Evolutionary conservation across 2,888 invertebrate genomes (phyloP), one percentile per base, ranked within the genome.

Genomic region (Nemurella pictetii): DNA sequence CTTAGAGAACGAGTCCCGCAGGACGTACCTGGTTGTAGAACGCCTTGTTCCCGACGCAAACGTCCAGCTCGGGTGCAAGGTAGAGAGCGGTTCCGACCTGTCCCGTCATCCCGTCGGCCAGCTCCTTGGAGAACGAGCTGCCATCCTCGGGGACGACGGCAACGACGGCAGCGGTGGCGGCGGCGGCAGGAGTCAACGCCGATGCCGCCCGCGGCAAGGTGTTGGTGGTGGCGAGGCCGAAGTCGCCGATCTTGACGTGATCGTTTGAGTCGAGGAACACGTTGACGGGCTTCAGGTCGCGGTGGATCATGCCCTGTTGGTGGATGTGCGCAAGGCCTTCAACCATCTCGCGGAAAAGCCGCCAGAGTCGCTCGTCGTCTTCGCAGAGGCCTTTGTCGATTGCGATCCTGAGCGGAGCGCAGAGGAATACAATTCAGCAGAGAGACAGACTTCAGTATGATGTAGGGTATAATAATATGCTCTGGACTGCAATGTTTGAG

Each of bases 241-340:
- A 99, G 90, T 99, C 99, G 15, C 99, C 99, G 87, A 99, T 99
- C 92, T 99, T 99, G 0, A 97, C 98, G 89, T 97, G 97, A 90
- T 98, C 98, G 87, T 96, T 95, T 0, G 95, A 95, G 89, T 98
- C 98, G 89, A 99, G 93, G 90, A 99, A 99, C 89, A 99, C 97
- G 89, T 99, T 99, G 0, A 96, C 97, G 0, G 96, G 96, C 89
- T 96, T 97, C 87, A 96, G 89, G 88, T 97, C 96, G 83, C 96
- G 91, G 89, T 97, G 96, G 84, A 96, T 96, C 93, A 96, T 95
- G 78, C 97, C 97, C 90, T 97, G 96, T 87, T 96, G 96, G 90
- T 99, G 99, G 83, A 99, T 98, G 89, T 99, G 97, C 0, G 95
- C 94, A 55, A 99, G 90, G 85, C 95, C 95, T 91, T 98, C 98